Base-by-base conservation (phyloP, 2,113 vertebrate genomes). In the Philantomba maxwellii region DNA sequence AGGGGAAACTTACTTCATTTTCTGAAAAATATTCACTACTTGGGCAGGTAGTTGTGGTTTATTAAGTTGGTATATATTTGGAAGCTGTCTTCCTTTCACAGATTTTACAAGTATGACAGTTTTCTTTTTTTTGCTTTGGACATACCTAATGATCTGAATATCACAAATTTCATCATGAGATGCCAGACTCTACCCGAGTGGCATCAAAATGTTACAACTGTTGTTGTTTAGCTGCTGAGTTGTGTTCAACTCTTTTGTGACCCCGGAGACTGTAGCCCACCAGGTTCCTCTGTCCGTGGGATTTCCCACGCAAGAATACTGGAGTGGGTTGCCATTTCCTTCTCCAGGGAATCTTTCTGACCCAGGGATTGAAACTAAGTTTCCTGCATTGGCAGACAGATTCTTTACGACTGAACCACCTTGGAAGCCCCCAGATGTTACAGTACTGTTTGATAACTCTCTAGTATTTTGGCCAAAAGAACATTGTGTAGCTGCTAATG, bases 1-100 rank as follows among this genome's bases (percentile, higher is more conserved):
- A 45, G 51, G 60, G 57, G 25, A 87, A 86, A 73, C 55, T 84
- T 83, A 94, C 33, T 88, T 93, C 25, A 77, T 94, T 97, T 96
- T 95, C 78, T 87, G 33, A 93, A 62, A 43, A 60, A 97, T 70
- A 93, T 70, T 88, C 57, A 83, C 25, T 86, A 28, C 51, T 64
- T 89, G n/a, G n/a, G 88, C 8, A 95, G 66, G 33, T 36, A 93
- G 82, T 53, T 83, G 13, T 92, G 25, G 28, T 83, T 96, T 96
- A 90, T 81, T 92, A 95, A 73, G 9, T 58, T 84, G 39, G 14
- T 58, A 16, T 73, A 14, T 47, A 87, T 88, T 84, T 87, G 16
- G 55, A 95, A 58, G 13, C 19, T n/a, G 30, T 96, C 49, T 96
- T 16, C 51, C 36, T 84, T 94, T 89, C 26, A 47, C 23, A 87